These are phyloP conservation scores for Rhincodon typus DNA, from an alignment of 2,797 vertebrate genomes.

Conservation along the genomic window DNA sequence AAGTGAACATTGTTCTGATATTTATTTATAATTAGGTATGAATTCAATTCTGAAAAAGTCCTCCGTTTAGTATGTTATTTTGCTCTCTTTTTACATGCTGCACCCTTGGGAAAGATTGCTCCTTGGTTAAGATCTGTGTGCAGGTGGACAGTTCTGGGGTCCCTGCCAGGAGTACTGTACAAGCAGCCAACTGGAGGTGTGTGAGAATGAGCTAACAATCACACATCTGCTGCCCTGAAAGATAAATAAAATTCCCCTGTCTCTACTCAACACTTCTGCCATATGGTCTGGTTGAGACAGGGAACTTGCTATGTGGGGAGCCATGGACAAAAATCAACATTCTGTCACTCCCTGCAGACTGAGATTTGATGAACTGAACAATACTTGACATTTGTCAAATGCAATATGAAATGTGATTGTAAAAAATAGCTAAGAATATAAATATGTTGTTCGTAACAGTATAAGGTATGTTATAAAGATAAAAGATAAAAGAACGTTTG, in stretches of 20 bases:
- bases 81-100: neutral
- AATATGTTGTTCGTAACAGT: neutral
- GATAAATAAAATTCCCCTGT: neutral
- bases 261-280: constrained; percentile 8
- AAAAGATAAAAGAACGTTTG: neutral
- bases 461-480: neutral
- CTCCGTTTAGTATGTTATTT: neutral
- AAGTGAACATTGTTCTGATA: neutral
- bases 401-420: neutral
- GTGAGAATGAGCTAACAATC: constrained; percentile 1
- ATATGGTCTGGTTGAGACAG: constrained; percentile 18
- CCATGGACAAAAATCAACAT: constrained; percentile 23
- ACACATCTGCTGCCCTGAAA: constrained; percentile 1
- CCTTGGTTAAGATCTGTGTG: neutral
- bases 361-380: neutral
- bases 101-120: neutral
- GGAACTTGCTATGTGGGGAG: constrained; percentile 17
- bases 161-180: neutral
- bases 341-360: neutral
- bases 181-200: constrained; percentile 25
- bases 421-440: neutral
- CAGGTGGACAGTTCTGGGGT: neutral
- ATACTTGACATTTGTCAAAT: neutral
- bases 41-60: neutral
- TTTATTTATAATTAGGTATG: neutral